Base-by-base conservation (phyloP, 1,140 invertebrate species). In the Tetragnatha versicolor region DNA sequence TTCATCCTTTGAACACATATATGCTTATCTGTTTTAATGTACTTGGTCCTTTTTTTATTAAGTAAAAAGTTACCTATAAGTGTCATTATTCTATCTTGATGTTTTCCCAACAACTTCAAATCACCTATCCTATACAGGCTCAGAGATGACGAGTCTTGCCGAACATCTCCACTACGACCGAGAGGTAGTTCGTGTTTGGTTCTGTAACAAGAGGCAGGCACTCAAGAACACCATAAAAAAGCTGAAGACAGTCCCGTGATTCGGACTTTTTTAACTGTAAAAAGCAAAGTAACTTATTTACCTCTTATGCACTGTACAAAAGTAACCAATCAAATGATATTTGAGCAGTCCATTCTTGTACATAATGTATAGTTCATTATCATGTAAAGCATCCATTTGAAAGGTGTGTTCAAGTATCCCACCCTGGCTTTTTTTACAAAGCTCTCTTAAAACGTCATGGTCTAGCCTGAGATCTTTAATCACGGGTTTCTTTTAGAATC, bases 121-220 rank as follows among this genome's bases (percentile, higher is more conserved):
- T n/a, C n/a, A n/a, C 47, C 42, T 14, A 60, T 60, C 35, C 20
- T 58, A 84, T 89, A 88, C 87, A 96, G 96, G 96, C 82, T 95
- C 94, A 72, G 96, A 98, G 89, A 98, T 98, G 86, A 98, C 96
- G 29, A 93, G 94, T 25, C 87, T 99, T 68, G 95, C 96, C 29
- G 94, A 97, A 84, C 93, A 97, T 85, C 87, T 99, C 35, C 96
- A 96, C 76, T 98, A 98, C 86, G 96, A 98, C 84, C 89, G 96
- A 72, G 97, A 98, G 89, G 97, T 99, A 20, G 98, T 99, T 84
- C 89, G 97, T 85, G 98, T 99, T 87, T 98, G 97, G 97, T 99
- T 99, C 87, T 99, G 97, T 87, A 99, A 99, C 87, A 98, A 98
- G 87, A 89, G 97, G 80, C 97, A 99, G 87, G 95, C 96, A 0